Conservation (phyloP, 1,140 invertebrate species). For the Gryllus bimaculatus region DNA sequence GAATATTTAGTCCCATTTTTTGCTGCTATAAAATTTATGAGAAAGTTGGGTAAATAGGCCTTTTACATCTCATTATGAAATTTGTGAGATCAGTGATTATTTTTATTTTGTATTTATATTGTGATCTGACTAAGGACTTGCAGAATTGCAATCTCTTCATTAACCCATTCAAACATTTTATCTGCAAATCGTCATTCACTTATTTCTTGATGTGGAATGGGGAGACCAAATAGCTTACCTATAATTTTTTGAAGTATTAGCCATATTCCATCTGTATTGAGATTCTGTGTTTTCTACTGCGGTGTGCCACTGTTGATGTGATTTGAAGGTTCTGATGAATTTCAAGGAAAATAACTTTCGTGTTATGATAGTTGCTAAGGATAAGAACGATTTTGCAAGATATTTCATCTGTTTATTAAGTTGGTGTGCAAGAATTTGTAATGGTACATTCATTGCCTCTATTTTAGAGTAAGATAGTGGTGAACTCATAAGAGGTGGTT, state of each 20-base stretch:
- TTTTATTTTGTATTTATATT: background rate
- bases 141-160: background rate
- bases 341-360: background rate
- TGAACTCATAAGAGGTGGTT: background rate
- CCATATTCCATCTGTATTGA: background rate
- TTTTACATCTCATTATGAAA: background rate
- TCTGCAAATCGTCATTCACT: background rate
- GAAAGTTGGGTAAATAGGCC: background rate
- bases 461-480: background rate
- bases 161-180: background rate
- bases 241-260: background rate
- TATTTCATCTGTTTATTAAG: background rate
- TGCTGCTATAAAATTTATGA: background rate
- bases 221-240: background rate
- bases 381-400: background rate
- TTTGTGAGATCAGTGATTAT: background rate
- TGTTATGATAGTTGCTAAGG: background rate
- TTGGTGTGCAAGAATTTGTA: background rate
- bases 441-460: slow-evolving; percentile 1
- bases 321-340: background rate
- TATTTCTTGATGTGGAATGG: background rate
- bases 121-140: background rate
- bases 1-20: background rate
- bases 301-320: background rate
- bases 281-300: background rate